Percentiles rank a stretch among this genome's conserved stretches.
Conservation (phyloP, 2,113 vertebrate genomes). For the Pterophyllum scalare region DNA sequence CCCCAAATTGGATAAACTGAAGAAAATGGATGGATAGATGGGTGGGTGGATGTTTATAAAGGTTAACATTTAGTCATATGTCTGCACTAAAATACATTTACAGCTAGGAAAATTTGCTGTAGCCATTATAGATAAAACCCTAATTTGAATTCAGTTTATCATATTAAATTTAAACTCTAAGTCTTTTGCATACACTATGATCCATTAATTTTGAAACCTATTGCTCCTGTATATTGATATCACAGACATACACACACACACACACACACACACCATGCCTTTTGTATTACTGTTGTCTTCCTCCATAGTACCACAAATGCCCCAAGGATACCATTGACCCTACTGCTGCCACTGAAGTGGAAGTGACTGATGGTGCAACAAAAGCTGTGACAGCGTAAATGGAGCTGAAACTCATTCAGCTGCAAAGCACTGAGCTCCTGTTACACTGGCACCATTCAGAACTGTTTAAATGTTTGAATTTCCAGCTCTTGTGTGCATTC, state of each 20-base stretch:
- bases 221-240: constrained; percentile 40
- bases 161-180: constrained; percentile 41
- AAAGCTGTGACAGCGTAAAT: constrained; percentile 61
- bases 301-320: constrained; percentile 40
- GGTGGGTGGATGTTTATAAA: neutral
- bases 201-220: constrained; percentile 45
- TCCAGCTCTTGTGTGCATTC: neutral
- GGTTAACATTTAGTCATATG: constrained; percentile 5
- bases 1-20: too few species aligned
- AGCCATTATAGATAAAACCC: constrained; percentile 27
- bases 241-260: neutral
- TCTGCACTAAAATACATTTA: constrained; percentile 8
- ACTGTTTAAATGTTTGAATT: constrained; percentile 4
- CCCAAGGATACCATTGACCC: constrained; percentile 63
- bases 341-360: constrained; percentile 48
- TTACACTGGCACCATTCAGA: constrained; percentile 12
- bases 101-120: constrained; percentile 17
- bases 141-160: constrained; percentile 42
- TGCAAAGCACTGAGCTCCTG: constrained; percentile 26
- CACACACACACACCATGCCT: neutral
- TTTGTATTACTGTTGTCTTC: neutral
- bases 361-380: constrained; percentile 63
- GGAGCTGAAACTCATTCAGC: constrained; percentile 49
- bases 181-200: constrained; percentile 12
- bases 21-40: too few species aligned